phyloP scores from a whole-genome alignment of 2,888 invertebrate genomes.

The Galeopsomyia nigrocyanea region DNA sequence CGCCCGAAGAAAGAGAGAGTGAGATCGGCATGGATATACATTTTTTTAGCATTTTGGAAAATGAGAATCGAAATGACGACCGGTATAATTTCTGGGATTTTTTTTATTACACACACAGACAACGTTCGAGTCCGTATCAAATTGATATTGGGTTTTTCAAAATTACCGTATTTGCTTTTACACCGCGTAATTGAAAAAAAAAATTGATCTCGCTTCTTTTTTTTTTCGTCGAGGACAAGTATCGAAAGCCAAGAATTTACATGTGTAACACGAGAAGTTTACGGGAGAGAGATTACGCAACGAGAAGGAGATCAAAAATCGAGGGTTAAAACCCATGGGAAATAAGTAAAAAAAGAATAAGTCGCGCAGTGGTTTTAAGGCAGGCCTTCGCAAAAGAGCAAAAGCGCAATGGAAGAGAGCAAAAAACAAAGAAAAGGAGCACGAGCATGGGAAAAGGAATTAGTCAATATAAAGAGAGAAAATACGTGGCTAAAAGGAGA shows the following conservation, averaged over 20 bases:
- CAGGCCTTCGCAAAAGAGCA: background rate
- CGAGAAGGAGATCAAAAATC: conserved; percentile 9
- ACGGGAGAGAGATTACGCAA: conserved; percentile 3
- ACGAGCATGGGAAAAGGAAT: conserved; percentile 6
- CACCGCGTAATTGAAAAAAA: background rate
- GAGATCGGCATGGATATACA: conserved; percentile 29
- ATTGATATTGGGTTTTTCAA: conserved; percentile 12
- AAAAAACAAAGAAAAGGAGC: background rate
- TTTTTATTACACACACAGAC: background rate
- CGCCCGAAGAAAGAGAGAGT: background rate
- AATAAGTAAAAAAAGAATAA: no score
- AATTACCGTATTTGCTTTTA: conserved; percentile 1
- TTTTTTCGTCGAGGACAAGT: background rate
- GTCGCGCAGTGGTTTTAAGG: no score
- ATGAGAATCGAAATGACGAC: background rate
- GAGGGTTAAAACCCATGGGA: no score
- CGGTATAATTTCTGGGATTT: conserved; percentile 31
- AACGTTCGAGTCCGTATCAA: no score
- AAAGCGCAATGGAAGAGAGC: background rate
- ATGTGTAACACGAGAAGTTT: no score
- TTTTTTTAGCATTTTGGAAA: conserved; percentile 32
- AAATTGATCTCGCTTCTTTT: background rate
- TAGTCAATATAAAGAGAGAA: conserved; percentile 21
- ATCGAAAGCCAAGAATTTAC: background rate
- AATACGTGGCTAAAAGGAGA: conserved; percentile 9